Percentiles rank a stretch among this genome's conserved stretches.
These are phyloP conservation scores for Echeneis naucrates DNA, from an alignment of 2,797 vertebrate species.

Conservation along the genomic window DNA sequence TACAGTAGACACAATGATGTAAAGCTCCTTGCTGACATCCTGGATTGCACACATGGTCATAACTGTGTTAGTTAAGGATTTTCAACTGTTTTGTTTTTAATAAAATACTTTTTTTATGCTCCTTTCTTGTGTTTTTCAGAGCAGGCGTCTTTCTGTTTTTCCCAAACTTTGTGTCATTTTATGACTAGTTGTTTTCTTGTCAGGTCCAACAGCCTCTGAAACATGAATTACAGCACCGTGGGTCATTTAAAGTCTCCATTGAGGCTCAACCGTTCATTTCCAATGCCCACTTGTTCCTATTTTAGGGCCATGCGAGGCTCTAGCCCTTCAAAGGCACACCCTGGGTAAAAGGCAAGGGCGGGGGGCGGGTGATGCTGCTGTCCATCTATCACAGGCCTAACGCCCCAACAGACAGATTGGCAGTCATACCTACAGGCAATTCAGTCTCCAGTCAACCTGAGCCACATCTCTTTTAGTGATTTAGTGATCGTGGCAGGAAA, in stretches of 20 bases:
- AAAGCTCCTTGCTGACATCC: background rate
- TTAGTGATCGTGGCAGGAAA: conserved; percentile 41
- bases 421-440: conserved; percentile 50
- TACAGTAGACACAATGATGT: background rate
- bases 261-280: conserved; percentile 28
- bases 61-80: background rate
- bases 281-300: conserved; percentile 17
- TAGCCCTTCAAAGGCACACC: conserved; percentile 18
- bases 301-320: conserved; percentile 15
- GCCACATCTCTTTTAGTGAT: conserved; percentile 41
- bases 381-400: conserved; percentile 43
- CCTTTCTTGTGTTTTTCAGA: conserved; percentile 6
- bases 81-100: background rate
- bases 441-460: conserved; percentile 52
- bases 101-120: background rate
- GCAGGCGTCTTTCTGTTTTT: conserved; percentile 10
- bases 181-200: conserved; percentile 1
- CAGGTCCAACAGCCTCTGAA: conserved; percentile 22
- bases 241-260: conserved; percentile 25
- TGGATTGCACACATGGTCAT: background rate
- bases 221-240: conserved; percentile 15
- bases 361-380: conserved; percentile 38
- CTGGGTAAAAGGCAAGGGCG: conserved; percentile 17
- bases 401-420: conserved; percentile 29
- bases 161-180: conserved; percentile 6